Evolutionary conservation across 2,113 vertebrate species (phyloP).

Genomic region (Taurulus bubalis): DNA sequence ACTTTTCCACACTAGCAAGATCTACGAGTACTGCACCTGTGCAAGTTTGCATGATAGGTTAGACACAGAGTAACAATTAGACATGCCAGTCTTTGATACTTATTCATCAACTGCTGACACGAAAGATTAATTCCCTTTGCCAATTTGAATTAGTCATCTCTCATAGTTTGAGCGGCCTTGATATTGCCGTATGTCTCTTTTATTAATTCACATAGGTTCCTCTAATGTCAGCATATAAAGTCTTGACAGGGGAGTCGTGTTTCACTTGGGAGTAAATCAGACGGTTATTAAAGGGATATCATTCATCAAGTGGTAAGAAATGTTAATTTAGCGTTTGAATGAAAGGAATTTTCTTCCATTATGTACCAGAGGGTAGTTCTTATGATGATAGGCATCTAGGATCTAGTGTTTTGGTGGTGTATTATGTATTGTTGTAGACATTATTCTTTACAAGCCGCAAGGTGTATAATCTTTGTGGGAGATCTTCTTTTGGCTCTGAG

Average conservation of each 20-base stretch:
- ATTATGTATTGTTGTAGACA: conserved; percentile 1
- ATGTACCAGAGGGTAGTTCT: neutral
- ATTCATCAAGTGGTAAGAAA: conserved; percentile 61
- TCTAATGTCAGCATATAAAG: conserved; percentile 66
- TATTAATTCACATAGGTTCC: conserved; percentile 70
- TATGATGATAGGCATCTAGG: neutral
- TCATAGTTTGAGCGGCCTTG: conserved; percentile 34
- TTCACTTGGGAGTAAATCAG: conserved; percentile 52
- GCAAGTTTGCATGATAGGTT: conserved; percentile 21
- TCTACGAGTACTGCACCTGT: conserved; percentile 35
- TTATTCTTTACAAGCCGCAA: conserved; percentile 5
- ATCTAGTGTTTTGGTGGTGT: neutral
- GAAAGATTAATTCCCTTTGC: conserved; percentile 70
- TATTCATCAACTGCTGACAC: conserved; percentile 72
- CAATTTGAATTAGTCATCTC: conserved; percentile 72
- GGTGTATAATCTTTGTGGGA: conserved; percentile 1
- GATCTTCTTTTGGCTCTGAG: neutral
- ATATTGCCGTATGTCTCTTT: conserved; percentile 56
- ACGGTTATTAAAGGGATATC: conserved; percentile 61
- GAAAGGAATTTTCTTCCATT: conserved; percentile 11
- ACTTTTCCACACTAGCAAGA: conserved; percentile 23
- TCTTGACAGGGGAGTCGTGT: conserved; percentile 57
- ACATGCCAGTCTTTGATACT: conserved; percentile 60
- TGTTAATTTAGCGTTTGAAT: conserved; percentile 58
- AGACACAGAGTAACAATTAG: conserved; percentile 53